Evolutionary conservation across 2,797 vertebrate species (phyloP), one percentile per base, ranked within the genome.

Genomic region (Pipistrellus kuhlii): DNA sequence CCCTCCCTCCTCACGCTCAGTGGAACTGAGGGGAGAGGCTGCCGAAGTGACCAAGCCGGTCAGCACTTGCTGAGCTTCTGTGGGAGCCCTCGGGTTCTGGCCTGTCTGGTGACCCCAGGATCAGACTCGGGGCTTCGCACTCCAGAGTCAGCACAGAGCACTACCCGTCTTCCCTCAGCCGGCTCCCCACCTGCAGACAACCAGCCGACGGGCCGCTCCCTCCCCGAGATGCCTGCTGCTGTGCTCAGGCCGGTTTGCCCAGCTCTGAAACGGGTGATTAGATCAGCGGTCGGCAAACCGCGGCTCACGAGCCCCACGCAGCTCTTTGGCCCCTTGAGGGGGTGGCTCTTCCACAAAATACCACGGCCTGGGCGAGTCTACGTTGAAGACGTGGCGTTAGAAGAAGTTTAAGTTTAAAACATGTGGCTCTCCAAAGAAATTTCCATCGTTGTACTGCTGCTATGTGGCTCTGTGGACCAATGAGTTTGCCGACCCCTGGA

Each of bases 131-230:
- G 48, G n/a, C 27, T 83, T 88, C 32, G 10, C 13, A 44, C 44
- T 35, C 44, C 15, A 25, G 1, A 57, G 80, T 27, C 38, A 20
- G 57, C 8, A 17, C 0, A 0, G 51, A 35, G 30, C 71, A 64
- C 46, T 46, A 8, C 0, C 12, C n/a, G 5, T 66, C 46, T 76
- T 38, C 8, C 11, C 21, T 89, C 51, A 23, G 18, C 35, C 11
- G 38, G 23, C 18, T 78, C 30, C 78, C 23, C 80, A 18, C 35
- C n/a, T 72, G 53, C 38, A 5, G 81, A 25, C 32, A 38, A 23
- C 41, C 66, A 72, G 30, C 30, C 0, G 0, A 23, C 0, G 23
- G 21, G 46, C 38, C 6, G 0, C 35, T 35, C 41, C 15, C 21
- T 27, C 35, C 90, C 71, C 53, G 78, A 80, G 30, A 46, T 2